phyloP scores from a whole-genome alignment of 2,797 vertebrate genomes.

The Bovichtus variegatus region DNA sequence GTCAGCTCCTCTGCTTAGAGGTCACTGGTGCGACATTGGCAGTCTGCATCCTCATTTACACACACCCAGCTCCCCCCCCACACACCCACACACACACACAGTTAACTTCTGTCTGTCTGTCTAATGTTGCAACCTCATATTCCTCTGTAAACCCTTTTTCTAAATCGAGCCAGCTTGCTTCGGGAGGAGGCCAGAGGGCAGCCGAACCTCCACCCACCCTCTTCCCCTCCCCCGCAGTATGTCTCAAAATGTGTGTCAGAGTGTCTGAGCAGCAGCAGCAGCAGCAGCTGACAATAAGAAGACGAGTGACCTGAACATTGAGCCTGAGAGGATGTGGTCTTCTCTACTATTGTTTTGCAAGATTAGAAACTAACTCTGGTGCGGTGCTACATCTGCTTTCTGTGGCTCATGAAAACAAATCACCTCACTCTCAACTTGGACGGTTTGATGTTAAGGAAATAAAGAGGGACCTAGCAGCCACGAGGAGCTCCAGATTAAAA shows the following conservation, averaged over 20 bases:
- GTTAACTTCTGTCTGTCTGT: neutral
- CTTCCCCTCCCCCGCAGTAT: slow-evolving; percentile 7
- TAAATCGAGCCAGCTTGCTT: neutral
- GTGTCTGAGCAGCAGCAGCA: slow-evolving; percentile 26
- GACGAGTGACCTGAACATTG: slow-evolving; percentile 43
- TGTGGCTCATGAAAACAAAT: neutral
- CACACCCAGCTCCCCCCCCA: neutral
- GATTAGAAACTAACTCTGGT: slow-evolving; percentile 35
- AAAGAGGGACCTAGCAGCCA: neutral
- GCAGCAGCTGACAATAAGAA: slow-evolving; percentile 15
- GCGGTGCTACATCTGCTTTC: slow-evolving; percentile 26
- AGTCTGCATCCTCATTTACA: slow-evolving; percentile 56
- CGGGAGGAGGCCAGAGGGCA: slow-evolving; percentile 47
- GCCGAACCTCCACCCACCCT: neutral
- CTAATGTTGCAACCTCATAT: neutral
- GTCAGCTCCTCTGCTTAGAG: slow-evolving; percentile 45
- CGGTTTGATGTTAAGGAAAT: neutral
- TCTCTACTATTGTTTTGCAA: slow-evolving; percentile 44
- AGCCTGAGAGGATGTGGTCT: slow-evolving; percentile 63
- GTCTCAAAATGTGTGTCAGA: slow-evolving; percentile 42
- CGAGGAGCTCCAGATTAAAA: neutral
- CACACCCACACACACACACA: neutral
- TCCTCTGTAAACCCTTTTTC: neutral
- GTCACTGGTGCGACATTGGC: slow-evolving; percentile 39
- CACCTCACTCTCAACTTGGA: neutral